Evolutionary conservation across 2,113 vertebrate genomes (phyloP), one percentile per base, ranked within the genome.

Genomic region (Protomyctophum bolini): DNA sequence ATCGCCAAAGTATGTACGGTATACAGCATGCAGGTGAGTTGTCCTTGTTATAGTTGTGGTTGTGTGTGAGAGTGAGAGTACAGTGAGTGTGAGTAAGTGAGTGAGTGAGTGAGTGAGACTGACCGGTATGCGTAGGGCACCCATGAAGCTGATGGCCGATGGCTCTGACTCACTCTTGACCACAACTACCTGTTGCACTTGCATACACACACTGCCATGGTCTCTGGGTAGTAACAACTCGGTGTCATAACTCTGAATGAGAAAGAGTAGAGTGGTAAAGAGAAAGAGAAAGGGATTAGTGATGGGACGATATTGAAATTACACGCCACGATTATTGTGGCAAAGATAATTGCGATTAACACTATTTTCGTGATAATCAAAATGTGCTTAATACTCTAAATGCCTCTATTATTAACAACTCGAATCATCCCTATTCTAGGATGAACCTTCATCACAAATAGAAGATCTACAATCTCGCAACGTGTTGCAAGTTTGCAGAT

Each of bases 121-220:
- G 73, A 98, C 97, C 0, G 97, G 97, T 58, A 99, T 99, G 14
- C 73, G 88, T 2, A 99, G 93, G 0, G 96, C 97, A 59, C 93
- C 96, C 1, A 95, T 84, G 90, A 99, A 99, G 86, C 96, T 97
- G 91, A 99, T 98, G 86, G 97, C 94, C 0, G 91, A 90, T 0
- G 91, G 95, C 62, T 95, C 88, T 0, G 91, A 80, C 7, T 87
- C 86, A 9, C 90, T 92, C 85, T 91, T 93, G 63, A 93, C 88
- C 71, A 94, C 91, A 7, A 92, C 82, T 0, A 82, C 61, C 0
- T 91, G 82, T 50, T 94, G 94, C 64, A 88, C 88, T 0, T 64
- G 58, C 10, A 93, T 88, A 1, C 49, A 3, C 70, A 81, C 88
- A 11, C 47, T 87, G 85, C 50, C 48, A 68, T 52, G 66, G 21